Conservation (phyloP, 2,113 vertebrate genomes). For the Coryphaenoides rupestris region DNA sequence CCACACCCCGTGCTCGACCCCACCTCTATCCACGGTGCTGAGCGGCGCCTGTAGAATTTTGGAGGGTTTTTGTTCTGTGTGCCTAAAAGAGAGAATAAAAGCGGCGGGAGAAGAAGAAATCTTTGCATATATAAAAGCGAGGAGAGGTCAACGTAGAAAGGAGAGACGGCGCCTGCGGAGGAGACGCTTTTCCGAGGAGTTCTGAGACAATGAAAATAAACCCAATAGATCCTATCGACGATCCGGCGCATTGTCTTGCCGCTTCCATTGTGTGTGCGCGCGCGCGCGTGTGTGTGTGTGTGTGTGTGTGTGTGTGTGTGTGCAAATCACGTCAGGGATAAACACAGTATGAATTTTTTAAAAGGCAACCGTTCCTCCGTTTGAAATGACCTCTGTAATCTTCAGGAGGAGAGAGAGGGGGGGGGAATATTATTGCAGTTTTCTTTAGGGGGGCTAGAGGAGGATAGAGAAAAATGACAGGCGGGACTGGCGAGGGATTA, state of each 20-base stretch:
- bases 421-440: slow-evolving; percentile 31
- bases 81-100: slow-evolving; percentile 13
- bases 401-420: slow-evolving; percentile 62
- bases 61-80: not conserved
- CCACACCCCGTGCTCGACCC: not conserved
- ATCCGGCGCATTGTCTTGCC: slow-evolving; percentile 66
- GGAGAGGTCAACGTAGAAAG: slow-evolving; percentile 54
- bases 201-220: slow-evolving; percentile 62
- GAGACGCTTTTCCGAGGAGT: slow-evolving; percentile 32
- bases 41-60: too few species aligned
- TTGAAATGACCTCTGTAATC: slow-evolving; percentile 68
- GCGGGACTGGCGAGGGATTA: too few species aligned
- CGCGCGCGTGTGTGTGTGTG: too few species aligned
- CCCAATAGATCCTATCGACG: slow-evolving; percentile 64
- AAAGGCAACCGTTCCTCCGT: slow-evolving; percentile 33
- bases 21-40: too few species aligned
- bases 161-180: slow-evolving; percentile 31
- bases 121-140: slow-evolving; percentile 27
- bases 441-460: too few species aligned
- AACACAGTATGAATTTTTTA: slow-evolving; percentile 73
- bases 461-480: too few species aligned
- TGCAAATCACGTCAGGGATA: slow-evolving; percentile 64
- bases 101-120: slow-evolving; percentile 26
- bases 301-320: too few species aligned
- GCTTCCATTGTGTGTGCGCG: slow-evolving; percentile 58